These are phyloP conservation scores for Montipora efflorescens DNA, from an alignment of 64 coral and sea anemone genomes.

Conservation along the genomic window DNA sequence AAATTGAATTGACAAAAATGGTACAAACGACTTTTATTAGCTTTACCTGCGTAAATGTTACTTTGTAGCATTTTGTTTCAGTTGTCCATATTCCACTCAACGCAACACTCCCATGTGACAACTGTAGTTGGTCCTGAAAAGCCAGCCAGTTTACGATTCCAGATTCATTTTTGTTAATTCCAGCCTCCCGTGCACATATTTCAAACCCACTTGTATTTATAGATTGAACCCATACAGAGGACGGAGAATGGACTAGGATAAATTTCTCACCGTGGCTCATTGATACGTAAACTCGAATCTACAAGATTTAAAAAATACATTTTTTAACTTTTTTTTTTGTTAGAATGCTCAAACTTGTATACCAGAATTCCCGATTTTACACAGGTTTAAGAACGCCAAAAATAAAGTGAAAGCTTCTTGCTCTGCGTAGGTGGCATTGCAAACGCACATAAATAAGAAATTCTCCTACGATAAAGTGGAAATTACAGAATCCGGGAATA, in stretches of 20 bases:
- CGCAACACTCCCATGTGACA: neutral
- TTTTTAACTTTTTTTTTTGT: no score
- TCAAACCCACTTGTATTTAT: constrained; percentile 8
- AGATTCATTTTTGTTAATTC: constrained; percentile 5
- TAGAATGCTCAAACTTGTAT: no score
- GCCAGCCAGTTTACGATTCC: constrained; percentile 43
- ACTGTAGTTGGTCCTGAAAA: constrained; percentile 9
- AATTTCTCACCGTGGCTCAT: neutral
- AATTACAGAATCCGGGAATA: no score
- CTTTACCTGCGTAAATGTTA: neutral
- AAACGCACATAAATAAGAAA: no score
- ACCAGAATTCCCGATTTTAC: no score
- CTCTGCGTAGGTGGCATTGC: no score
- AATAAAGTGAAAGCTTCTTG: no score
- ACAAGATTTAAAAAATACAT: neutral
- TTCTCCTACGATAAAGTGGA: no score
- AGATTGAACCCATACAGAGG: constrained; percentile 32
- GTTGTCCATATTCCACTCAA: constrained; percentile 23
- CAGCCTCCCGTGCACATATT: constrained; percentile 42
- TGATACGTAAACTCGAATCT: neutral
- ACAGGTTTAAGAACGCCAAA: no score
- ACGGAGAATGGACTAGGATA: neutral
- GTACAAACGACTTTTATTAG: neutral
- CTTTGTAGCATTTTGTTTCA: constrained; percentile 33
- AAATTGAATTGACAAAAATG: no score